phyloP scores from a whole-genome alignment of 2,113 vertebrate species.

The Rynchops niger region DNA sequence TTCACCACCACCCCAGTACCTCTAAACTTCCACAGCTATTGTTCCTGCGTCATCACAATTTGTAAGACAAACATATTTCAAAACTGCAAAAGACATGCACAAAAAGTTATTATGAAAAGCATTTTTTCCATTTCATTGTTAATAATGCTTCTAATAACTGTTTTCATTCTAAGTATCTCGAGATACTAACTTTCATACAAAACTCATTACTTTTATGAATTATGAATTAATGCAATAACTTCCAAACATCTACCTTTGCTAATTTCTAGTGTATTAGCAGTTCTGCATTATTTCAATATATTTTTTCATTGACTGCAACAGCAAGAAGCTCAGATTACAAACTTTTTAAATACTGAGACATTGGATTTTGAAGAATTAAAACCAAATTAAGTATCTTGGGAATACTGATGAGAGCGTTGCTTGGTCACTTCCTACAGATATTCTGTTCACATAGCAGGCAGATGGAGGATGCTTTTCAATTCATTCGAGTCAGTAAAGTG shows the following conservation, averaged over 20 bases:
- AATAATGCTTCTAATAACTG: not conserved
- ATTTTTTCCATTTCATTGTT: not conserved
- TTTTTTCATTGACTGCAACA: not conserved
- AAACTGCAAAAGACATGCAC: not conserved
- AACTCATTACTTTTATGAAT: slow-evolving; percentile 18
- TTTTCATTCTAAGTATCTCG: not conserved
- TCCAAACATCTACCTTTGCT: not conserved
- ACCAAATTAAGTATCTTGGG: not conserved
- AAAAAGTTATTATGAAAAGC: not conserved
- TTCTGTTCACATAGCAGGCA: not conserved
- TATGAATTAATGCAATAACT: not conserved
- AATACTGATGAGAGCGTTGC: not conserved
- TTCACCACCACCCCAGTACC: not conserved
- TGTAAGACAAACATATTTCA: not conserved
- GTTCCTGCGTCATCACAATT: fast-evolving
- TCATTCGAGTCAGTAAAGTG: not conserved
- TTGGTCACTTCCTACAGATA: not conserved
- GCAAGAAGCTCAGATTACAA: not conserved
- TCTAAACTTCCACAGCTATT: not conserved
- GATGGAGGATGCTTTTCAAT: not conserved
- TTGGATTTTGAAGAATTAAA: not conserved
- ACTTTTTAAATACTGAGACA: not conserved
- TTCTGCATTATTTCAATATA: not conserved
- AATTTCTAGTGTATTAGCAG: not conserved
- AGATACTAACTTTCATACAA: not conserved